Percentiles rank a stretch among this genome's conserved stretches.
These are phyloP conservation scores for Catharus minimus DNA, from an alignment of 2,113 vertebrate species.

Conservation along the genomic window DNA sequence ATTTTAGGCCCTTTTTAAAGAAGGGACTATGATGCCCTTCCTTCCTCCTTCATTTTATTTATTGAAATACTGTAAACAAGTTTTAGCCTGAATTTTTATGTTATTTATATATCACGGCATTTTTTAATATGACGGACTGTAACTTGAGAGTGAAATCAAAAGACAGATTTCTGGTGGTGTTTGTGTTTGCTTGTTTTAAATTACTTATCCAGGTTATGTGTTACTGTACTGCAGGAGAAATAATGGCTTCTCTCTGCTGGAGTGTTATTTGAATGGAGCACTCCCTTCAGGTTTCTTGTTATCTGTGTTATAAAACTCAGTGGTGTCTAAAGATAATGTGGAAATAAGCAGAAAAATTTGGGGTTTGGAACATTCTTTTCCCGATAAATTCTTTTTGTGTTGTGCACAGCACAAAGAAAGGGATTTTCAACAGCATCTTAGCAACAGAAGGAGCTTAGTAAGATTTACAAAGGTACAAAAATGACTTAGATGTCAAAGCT, in stretches of 20 bases:
- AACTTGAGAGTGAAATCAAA: neutral
- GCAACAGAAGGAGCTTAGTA: neutral
- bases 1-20: neutral
- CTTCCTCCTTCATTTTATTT: neutral
- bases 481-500: neutral
- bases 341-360: conserved; percentile 5
- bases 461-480: neutral
- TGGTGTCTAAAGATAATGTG: neutral
- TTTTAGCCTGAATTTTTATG: neutral
- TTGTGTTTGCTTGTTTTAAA: neutral
- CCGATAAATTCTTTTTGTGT: neutral
- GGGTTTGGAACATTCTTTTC: neutral
- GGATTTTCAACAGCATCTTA: neutral
- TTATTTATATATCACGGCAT: neutral
- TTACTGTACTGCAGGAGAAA: neutral
- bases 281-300: neutral
- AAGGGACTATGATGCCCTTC: neutral
- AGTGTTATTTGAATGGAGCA: neutral
- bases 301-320: neutral
- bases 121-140: neutral
- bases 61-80: neutral
- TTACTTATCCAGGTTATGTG: neutral
- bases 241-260: neutral
- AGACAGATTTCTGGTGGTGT: neutral
- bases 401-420: neutral